Conservation (phyloP, 2,113 vertebrate genomes). For the Pelodiscus sinensis region DNA sequence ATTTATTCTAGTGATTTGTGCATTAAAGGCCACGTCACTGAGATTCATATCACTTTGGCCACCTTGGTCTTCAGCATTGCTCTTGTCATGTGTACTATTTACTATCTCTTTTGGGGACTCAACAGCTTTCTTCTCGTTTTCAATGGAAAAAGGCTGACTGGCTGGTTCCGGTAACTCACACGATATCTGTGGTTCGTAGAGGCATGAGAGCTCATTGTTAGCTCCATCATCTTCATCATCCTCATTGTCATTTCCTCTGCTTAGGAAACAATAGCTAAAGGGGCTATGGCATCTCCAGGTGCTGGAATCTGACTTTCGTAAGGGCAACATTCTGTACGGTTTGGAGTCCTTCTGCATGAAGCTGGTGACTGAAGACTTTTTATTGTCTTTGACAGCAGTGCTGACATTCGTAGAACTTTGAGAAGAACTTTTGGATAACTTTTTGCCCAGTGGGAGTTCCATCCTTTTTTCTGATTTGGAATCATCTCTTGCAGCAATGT, state of each 20-base stretch:
- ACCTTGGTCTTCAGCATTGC: constrained; percentile 67
- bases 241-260: constrained; percentile 78
- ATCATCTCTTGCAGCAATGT: constrained; percentile 74
- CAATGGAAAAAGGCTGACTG: constrained; percentile 26
- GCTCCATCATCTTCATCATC: constrained; percentile 86
- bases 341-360: constrained; percentile 86
- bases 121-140: constrained; percentile 55
- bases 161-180: constrained; percentile 48
- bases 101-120: constrained; percentile 65
- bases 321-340: constrained; percentile 83
- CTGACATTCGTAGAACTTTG: constrained; percentile 83
- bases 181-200: constrained; percentile 52
- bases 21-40: constrained; percentile 82
- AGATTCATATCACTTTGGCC: constrained; percentile 68
- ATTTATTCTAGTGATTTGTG: constrained; percentile 82
- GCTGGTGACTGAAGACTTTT: constrained; percentile 74
- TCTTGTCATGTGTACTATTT: constrained; percentile 69
- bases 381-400: constrained; percentile 71
- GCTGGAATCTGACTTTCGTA: constrained; percentile 80
- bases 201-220: constrained; percentile 67
- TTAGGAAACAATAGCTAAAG: constrained; percentile 90
- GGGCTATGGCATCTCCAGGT: constrained; percentile 86
- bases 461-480: constrained; percentile 76
- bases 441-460: constrained; percentile 83
- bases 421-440: constrained; percentile 88